Percentiles rank a stretch among this genome's conserved stretches.
Conservation (phyloP, 2,888 invertebrate genomes). For the Halocaridina rubra region DNA sequence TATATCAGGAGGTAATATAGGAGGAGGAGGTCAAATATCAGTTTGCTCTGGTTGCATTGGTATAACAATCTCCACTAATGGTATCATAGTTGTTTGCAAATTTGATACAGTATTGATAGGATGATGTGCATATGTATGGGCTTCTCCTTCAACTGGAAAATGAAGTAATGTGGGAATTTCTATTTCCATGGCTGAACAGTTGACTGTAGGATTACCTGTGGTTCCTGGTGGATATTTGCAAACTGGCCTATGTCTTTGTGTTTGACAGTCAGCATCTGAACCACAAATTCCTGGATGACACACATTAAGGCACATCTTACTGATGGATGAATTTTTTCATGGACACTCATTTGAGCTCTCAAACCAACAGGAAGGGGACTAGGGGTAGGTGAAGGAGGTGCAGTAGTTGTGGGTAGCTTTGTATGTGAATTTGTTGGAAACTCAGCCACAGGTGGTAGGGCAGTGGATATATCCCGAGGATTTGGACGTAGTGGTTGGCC, state of each 20-base stretch:
- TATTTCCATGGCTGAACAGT: slow-evolving; percentile 40
- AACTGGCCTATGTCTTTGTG: slow-evolving; percentile 75
- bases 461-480: not conserved
- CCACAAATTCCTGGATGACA: slow-evolving; percentile 84
- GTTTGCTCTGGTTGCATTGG: slow-evolving; percentile 16
- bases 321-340: slow-evolving; percentile 66
- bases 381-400: slow-evolving; percentile 52
- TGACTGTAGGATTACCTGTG: slow-evolving; percentile 50
- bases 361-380: slow-evolving; percentile 45
- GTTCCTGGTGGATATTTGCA: slow-evolving; percentile 49
- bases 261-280: slow-evolving; percentile 81
- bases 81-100: no score
- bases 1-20: slow-evolving; percentile 24
- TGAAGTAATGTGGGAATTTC: not conserved
- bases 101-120: no score
- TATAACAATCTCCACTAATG: slow-evolving; percentile 1
- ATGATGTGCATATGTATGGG: no score
- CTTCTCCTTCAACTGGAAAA: not conserved
- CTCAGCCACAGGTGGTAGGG: not conserved
- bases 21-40: slow-evolving; percentile 25
- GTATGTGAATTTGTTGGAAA: not conserved
- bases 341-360: slow-evolving; percentile 39
- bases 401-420: not conserved
- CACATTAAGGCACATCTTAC: slow-evolving; percentile 78
- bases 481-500: not conserved